Percentiles rank a stretch among this genome's conserved stretches.
These are phyloP conservation scores for Lycia hirtaria DNA, from an alignment of 2,888 invertebrate species.

Conservation along the genomic window DNA sequence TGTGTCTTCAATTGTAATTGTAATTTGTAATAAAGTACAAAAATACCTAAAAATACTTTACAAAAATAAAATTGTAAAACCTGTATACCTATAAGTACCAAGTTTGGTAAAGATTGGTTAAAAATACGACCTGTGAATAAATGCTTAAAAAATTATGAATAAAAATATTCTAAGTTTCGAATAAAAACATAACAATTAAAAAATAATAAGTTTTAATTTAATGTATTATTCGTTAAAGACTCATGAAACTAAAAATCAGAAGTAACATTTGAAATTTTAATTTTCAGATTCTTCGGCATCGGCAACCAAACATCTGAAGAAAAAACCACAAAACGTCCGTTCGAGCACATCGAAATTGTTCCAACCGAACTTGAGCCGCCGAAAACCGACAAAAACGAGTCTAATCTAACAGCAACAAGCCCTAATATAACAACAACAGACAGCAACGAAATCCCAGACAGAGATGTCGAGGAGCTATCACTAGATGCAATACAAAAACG, in stretches of 20 bases:
- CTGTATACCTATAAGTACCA: too few relatives aligned
- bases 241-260: too few relatives aligned
- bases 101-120: too few relatives aligned
- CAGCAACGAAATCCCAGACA: constrained; percentile 55
- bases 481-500: constrained; percentile 56
- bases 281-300: constrained; percentile 67
- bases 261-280: background rate
- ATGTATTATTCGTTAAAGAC: too few relatives aligned
- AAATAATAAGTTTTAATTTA: too few relatives aligned
- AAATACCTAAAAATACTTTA: too few relatives aligned
- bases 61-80: too few relatives aligned
- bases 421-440: constrained; percentile 23
- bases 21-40: too few relatives aligned
- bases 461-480: constrained; percentile 73
- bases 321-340: constrained; percentile 47
- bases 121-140: too few relatives aligned
- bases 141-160: too few relatives aligned
- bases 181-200: background rate
- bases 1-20: too few relatives aligned
- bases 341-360: constrained; percentile 39
- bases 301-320: constrained; percentile 43
- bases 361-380: constrained; percentile 2
- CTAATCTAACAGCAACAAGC: background rate
- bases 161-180: too few relatives aligned
- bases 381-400: constrained; percentile 4